Evolutionary conservation across 2,113 vertebrate genomes (phyloP).

Genomic region (Vulpes lagopus): DNA sequence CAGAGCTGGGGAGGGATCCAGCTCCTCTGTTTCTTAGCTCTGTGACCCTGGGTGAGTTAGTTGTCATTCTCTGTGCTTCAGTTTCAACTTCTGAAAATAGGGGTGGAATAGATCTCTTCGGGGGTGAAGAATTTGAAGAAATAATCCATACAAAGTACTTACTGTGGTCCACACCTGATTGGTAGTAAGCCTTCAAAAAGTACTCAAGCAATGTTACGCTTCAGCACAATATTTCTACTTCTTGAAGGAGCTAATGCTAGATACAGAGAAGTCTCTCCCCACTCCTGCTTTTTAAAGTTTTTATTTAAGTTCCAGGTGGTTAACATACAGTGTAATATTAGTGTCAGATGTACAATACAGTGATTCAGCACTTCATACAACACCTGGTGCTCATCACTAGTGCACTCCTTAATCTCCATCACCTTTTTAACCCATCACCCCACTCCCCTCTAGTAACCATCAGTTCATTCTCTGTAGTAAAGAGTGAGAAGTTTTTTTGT

Average conservation of each 20-base stretch:
- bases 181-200: not conserved
- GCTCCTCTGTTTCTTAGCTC: not conserved
- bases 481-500: not conserved
- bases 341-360: not conserved
- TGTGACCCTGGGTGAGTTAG: not conserved
- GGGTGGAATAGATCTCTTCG: not conserved
- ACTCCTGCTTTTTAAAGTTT: not conserved
- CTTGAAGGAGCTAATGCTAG: not conserved
- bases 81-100: not conserved
- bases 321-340: not conserved
- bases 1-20: not conserved
- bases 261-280: not conserved
- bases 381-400: not conserved
- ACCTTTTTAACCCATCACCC: not conserved
- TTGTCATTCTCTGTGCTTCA: not conserved
- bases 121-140: constrained; percentile 3
- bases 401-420: not conserved
- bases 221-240: not conserved
- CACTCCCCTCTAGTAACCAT: not conserved
- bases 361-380: not conserved
- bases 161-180: not conserved
- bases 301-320: not conserved
- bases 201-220: not conserved
- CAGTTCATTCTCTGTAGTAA: not conserved
- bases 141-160: not conserved